Conservation (phyloP, 2,888 invertebrate genomes). For the Platycheirus rosarum region DNA sequence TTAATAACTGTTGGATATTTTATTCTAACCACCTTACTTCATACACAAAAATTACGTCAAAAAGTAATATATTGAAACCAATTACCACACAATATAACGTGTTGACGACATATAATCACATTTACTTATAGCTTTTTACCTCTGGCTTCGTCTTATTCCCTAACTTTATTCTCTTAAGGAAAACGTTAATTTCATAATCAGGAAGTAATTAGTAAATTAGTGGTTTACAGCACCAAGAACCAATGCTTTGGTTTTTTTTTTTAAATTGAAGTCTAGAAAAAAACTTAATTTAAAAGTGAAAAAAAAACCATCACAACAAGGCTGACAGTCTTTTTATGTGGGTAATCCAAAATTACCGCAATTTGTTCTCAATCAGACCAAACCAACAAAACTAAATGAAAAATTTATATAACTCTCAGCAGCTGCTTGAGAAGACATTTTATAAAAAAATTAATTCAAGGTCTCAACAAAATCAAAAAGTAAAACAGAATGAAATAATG, state of each 20-base stretch:
- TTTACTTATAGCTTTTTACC: conserved; percentile 17
- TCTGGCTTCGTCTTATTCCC: conserved; percentile 39
- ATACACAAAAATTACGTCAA: no score
- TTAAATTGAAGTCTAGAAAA: background rate
- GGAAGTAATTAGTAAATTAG: conserved; percentile 67
- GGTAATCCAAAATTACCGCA: conserved; percentile 32
- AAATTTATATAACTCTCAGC: background rate
- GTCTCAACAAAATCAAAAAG: conserved; percentile 22
- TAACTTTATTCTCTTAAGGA: conserved; percentile 45
- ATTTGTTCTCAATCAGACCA: conserved; percentile 33
- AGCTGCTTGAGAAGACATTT: background rate
- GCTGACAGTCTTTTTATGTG: background rate
- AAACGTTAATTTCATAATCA: conserved; percentile 61
- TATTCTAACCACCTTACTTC: no score
- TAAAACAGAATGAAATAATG: no score
- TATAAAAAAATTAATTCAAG: conserved; percentile 12
- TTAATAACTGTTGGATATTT: no score
- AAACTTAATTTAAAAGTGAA: background rate
- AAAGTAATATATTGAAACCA: no score
- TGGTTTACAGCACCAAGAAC: conserved; percentile 40
- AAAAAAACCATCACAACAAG: conserved; percentile 23
- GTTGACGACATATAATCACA: conserved; percentile 8
- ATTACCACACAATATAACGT: no score
- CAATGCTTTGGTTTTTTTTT: conserved; percentile 3
- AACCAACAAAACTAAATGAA: background rate